Conservation (phyloP, 1,140 invertebrate genomes). For the Heliconius nattereri region DNA sequence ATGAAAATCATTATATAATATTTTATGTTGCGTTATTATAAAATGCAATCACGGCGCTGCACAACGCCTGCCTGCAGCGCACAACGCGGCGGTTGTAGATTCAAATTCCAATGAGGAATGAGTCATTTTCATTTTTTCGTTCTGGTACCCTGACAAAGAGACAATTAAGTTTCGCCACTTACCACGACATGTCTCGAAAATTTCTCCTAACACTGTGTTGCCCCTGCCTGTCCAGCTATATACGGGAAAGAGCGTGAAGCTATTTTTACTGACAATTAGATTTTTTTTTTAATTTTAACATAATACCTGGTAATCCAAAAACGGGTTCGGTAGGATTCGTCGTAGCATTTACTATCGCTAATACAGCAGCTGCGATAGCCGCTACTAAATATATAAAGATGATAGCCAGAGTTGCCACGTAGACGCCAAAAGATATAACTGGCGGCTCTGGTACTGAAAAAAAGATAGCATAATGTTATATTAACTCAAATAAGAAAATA, state of each 20-base stretch:
- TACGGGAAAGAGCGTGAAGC: background rate
- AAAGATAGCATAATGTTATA: background rate
- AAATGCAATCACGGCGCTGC: no score
- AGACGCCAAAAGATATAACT: conserved; percentile 60
- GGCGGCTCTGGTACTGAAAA: conserved; percentile 54
- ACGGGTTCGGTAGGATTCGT: conserved; percentile 70
- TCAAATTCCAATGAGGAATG: no score
- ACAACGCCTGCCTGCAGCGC: no score
- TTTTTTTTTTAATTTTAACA: conserved; percentile 12
- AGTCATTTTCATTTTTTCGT: no score
- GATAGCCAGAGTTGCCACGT: conserved; percentile 49
- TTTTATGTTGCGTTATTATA: background rate
- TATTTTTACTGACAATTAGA: background rate
- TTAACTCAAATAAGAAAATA: background rate
- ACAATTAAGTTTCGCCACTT: background rate
- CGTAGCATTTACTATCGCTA: conserved; percentile 65
- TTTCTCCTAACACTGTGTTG: background rate
- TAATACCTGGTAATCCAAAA: conserved; percentile 63
- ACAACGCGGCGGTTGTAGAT: no score
- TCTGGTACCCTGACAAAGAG: no score
- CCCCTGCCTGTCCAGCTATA: background rate
- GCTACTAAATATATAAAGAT: conserved; percentile 55
- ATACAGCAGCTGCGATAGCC: conserved; percentile 42
- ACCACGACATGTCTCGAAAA: background rate
- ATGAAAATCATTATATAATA: background rate